Evolutionary conservation across 2,888 invertebrate species (phyloP).

Genomic region (Hanleya hanleyi): DNA sequence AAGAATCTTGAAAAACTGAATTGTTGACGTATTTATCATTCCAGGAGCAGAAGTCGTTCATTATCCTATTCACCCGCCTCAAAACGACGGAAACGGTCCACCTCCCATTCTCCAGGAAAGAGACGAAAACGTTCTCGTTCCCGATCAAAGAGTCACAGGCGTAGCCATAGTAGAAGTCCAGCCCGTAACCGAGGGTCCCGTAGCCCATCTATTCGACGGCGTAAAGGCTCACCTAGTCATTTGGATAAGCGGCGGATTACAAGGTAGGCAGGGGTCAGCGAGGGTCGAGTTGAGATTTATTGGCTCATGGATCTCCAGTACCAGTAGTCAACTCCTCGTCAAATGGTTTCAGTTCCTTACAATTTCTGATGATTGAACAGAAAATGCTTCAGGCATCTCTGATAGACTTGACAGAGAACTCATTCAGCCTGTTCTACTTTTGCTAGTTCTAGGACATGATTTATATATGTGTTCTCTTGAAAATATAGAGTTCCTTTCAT

Average conservation of each 20-base stretch:
- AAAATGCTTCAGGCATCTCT: neutral
- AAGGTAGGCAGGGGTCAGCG: slow-evolving; percentile 79
- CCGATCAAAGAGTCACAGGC: neutral
- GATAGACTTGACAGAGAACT: neutral
- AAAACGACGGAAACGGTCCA: neutral
- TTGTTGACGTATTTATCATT: too few relatives aligned
- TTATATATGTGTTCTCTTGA: too few relatives aligned
- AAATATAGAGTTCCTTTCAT: too few relatives aligned
- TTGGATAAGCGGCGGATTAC: slow-evolving; percentile 94
- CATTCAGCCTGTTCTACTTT: neutral
- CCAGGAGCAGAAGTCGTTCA: slow-evolving; percentile 32
- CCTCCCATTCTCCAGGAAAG: neutral
- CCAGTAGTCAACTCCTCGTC: too few relatives aligned
- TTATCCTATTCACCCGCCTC: slow-evolving; percentile 4
- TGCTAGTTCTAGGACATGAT: too few relatives aligned
- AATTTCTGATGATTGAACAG: too few relatives aligned
- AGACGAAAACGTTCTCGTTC: neutral
- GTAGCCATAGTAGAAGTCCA: neutral
- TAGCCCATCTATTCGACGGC: slow-evolving; percentile 87
- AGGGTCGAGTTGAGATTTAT: too few relatives aligned
- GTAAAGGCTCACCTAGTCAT: slow-evolving; percentile 95
- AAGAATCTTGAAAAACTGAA: too few relatives aligned
- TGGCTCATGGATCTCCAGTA: too few relatives aligned
- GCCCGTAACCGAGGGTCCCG: slow-evolving; percentile 49
- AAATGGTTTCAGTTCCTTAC: too few relatives aligned